Evolutionary conservation across 2,888 invertebrate species (phyloP).

Genomic region (Acleris literana): DNA sequence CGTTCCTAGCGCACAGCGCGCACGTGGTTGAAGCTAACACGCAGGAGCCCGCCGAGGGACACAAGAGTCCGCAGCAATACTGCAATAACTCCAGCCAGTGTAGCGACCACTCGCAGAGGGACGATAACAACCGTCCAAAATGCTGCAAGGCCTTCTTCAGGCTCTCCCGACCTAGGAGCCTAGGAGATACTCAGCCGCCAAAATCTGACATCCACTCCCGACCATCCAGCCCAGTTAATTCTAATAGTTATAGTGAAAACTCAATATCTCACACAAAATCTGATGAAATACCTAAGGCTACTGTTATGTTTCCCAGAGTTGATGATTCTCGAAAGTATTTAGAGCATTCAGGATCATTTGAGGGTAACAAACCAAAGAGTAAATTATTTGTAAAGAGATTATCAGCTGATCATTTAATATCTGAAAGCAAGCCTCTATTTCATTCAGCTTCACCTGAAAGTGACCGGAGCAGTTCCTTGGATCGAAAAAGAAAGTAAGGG

Average conservation of each 20-base stretch:
- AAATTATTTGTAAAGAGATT: conserved; percentile 77
- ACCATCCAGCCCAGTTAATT: conserved; percentile 69
- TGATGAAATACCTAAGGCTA: conserved; percentile 74
- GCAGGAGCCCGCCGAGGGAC: conserved; percentile 51
- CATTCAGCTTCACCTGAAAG: conserved; percentile 78
- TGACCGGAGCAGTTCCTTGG: conserved; percentile 76
- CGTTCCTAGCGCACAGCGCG: conserved; percentile 75
- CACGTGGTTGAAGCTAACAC: conserved; percentile 56
- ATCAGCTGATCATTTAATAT: conserved; percentile 78
- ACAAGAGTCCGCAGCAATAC: conserved; percentile 54
- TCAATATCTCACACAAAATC: conserved; percentile 68
- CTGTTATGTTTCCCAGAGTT: conserved; percentile 70
- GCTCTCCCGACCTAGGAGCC: conserved; percentile 73
- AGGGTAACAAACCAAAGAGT: conserved; percentile 73
- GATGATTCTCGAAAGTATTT: conserved; percentile 70
- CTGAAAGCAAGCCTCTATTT: conserved; percentile 70
- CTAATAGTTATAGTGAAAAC: conserved; percentile 69
- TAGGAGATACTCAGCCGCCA: conserved; percentile 62
- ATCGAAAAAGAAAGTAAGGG: conserved; percentile 73
- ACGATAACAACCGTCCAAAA: conserved; percentile 68
- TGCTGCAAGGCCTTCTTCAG: conserved; percentile 77
- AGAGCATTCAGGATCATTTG: conserved; percentile 78
- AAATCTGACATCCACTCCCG: conserved; percentile 64
- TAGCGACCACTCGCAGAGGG: conserved; percentile 53
- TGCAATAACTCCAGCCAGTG: conserved; percentile 54